These are phyloP conservation scores for Lepeophtheirus nordmannii DNA, from an alignment of 2,888 invertebrate species.

Conservation along the genomic window DNA sequence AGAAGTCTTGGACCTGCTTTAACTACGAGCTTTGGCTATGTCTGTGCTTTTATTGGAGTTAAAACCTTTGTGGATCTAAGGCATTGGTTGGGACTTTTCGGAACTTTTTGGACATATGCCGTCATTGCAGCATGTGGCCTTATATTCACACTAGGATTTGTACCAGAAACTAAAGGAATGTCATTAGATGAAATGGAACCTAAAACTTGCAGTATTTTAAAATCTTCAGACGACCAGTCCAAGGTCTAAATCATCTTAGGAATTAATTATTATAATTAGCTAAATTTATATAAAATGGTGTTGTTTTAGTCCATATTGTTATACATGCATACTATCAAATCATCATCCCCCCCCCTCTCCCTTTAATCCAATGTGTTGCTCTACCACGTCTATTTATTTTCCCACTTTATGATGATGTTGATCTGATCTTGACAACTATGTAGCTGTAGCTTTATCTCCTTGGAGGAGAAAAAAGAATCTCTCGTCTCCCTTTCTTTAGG, in stretches of 20 bases:
- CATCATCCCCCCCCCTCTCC: too few species aligned
- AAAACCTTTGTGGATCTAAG: slow-evolving; percentile 73
- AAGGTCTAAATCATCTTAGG: slow-evolving; percentile 3
- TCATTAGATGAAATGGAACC: slow-evolving; percentile 70
- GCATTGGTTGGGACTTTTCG: slow-evolving; percentile 55
- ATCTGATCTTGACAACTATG: too few species aligned
- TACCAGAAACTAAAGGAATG: slow-evolving; percentile 79
- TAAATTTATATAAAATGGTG: neutral
- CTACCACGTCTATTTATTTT: too few species aligned
- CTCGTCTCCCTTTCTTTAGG: neutral
- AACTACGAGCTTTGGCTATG: slow-evolving; percentile 68
- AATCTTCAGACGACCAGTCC: neutral
- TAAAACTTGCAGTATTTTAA: neutral
- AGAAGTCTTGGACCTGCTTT: slow-evolving; percentile 72
- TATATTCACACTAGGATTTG: slow-evolving; percentile 66
- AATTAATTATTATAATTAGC: neutral
- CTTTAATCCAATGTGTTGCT: too few species aligned
- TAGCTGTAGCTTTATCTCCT: neutral
- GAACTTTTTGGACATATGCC: slow-evolving; percentile 76
- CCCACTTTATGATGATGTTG: too few species aligned
- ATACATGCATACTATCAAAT: neutral
- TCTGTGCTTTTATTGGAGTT: slow-evolving; percentile 68
- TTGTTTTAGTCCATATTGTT: slow-evolving; percentile 2
- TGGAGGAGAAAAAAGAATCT: neutral
- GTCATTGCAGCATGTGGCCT: slow-evolving; percentile 62